phyloP scores from a whole-genome alignment of 2,888 invertebrate species.

The Drosophila heteroneura region DNA sequence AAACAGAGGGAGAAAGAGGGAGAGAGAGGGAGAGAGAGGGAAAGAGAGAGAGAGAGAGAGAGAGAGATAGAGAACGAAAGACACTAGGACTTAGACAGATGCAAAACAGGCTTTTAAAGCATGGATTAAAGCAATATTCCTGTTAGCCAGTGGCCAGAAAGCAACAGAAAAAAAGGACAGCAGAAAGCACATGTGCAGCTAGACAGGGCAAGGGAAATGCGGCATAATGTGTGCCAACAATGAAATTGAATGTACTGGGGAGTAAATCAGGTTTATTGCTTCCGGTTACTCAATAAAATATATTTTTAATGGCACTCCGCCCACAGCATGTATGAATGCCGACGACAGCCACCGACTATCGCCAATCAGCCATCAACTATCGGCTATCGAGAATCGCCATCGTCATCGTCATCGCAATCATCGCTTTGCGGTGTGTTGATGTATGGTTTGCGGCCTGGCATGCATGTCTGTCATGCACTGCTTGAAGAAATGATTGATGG shows the following conservation, averaged over 20 bases:
- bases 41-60: background rate
- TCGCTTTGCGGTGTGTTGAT: constrained; percentile 34
- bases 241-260: constrained; percentile 31
- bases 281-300: constrained; percentile 30
- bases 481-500: constrained; percentile 65
- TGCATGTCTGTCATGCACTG: constrained; percentile 57
- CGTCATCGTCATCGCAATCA: constrained; percentile 8
- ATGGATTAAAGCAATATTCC: constrained; percentile 64
- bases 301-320: constrained; percentile 33
- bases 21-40: background rate
- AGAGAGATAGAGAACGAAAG: background rate
- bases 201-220: background rate
- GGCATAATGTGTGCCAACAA: constrained; percentile 36
- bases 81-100: background rate
- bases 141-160: constrained; percentile 47
- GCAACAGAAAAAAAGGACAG: constrained; percentile 4
- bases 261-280: constrained; percentile 59
- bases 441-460: constrained; percentile 52
- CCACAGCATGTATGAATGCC: constrained; percentile 10
- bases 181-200: constrained; percentile 21
- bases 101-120: constrained; percentile 44
- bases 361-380: constrained; percentile 16
- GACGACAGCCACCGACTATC: constrained; percentile 27
- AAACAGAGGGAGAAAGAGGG: background rate
- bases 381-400: constrained; percentile 33